Base-by-base conservation (phyloP, 2,113 vertebrate species). In the Bubalus kerabau region DNA sequence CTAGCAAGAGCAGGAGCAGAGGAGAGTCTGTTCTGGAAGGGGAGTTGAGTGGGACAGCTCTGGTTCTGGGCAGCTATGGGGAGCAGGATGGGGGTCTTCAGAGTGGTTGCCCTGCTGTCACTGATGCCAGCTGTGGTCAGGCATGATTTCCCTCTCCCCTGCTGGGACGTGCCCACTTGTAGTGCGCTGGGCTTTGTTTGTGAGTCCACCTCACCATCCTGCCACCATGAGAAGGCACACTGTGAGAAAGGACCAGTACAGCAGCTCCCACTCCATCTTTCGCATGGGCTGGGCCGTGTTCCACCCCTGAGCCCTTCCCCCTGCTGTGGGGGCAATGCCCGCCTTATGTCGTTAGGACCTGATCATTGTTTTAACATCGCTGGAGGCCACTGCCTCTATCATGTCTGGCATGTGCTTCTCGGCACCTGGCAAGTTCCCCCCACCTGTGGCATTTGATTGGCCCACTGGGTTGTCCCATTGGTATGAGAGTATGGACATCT, bases 391-490 rank as follows among this genome's bases (percentile, higher is more conserved):
- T 7, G 62, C 24, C 36, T 78, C 76, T 19, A 67, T 86, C 74
- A 1, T 0, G 0, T 7, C 46, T 40, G 76, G 43, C 1, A 0
- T 13, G 0, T 5, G 56, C 64, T 32, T 5, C 64, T 23, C 1
- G 32, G 19, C 50, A 13, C 50, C 57, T 67, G 0, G 71, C 16
- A 2, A 10, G 57, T 60, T 3, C 5, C 46, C 36, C 62, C 32
- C 1, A 48, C 83, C 48, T 1, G 0, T 11, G 81, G 62, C 26
- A 32, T 83, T 24, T 36, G 40, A 43, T 5, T 36, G 26, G 26
- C 48, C 57, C 36, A 2, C 56, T 26, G 36, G 78, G 12, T 21
- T 4, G 59, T 26, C 26, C 50, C 82, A 9, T 36, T n/a, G 50
- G 2, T 14, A 15, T 6, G 87, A 86, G 59, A 14, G 0, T 7